Evolutionary conservation across 2,797 vertebrate genomes (phyloP).

Genomic region (Dicrostonyx torquatus): DNA sequence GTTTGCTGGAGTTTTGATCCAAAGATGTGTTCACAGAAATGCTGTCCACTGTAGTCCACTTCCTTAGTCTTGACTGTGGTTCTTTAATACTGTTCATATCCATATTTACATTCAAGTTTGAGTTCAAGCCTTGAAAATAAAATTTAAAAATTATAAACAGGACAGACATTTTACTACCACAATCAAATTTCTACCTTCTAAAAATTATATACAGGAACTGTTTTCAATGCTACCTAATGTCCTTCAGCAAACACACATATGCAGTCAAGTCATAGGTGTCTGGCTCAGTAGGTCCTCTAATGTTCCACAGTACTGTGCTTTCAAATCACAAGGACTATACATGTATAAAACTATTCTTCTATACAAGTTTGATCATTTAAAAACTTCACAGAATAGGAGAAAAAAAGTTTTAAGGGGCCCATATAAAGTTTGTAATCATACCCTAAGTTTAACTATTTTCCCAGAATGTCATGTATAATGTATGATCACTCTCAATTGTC

Average conservation of each 20-base stretch:
- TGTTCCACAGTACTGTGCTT: neutral
- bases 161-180: neutral
- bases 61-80: slow-evolving; percentile 97
- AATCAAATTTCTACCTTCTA: neutral
- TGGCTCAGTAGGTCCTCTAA: neutral
- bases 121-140: slow-evolving; percentile 92
- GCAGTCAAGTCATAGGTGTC: slow-evolving; percentile 28
- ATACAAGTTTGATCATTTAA: neutral
- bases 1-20: slow-evolving; percentile 99
- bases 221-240: slow-evolving; percentile 5
- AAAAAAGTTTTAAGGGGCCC: neutral
- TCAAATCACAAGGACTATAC: neutral
- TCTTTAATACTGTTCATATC: slow-evolving; percentile 97
- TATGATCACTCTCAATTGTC: neutral
- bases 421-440: neutral
- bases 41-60: slow-evolving; percentile 96
- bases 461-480: neutral
- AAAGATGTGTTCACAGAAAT: slow-evolving; percentile 92
- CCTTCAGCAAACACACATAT: neutral
- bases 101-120: slow-evolving; percentile 99
- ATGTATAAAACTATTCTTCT: neutral
- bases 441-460: neutral
- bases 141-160: neutral
- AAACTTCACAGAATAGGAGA: slow-evolving; percentile 16
- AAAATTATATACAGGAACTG: neutral